Base-by-base conservation (phyloP, 2,113 vertebrate species). In the Otus sunia region DNA sequence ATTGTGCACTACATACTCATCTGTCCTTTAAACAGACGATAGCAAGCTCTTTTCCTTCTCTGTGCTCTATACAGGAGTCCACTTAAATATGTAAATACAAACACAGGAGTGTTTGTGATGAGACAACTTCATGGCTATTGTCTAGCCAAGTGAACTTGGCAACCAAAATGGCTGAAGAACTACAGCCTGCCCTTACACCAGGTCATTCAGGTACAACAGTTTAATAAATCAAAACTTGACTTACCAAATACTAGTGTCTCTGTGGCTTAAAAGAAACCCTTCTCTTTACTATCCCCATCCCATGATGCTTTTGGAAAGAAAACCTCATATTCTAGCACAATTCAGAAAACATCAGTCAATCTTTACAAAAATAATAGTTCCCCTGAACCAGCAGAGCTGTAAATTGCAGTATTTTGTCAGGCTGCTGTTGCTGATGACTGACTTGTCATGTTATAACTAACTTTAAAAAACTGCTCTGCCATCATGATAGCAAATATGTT, bases 381-480 rank as follows among this genome's bases (percentile, higher is more conserved):
- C 17, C 18, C 53, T 79, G 66, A 95, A 88, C 85, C 50, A 87
- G 80, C 11, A 23, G 68, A 81, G 80, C 59, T 93, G 81, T 85
- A 97, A 97, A 93, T 94, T 95, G 78, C 78, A 90, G 82, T 88
- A 60, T 95, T 95, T 96, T 94, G 66, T 90, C 81, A 90, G 78
- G 71, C 62, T 82, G 90, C 60, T 68, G 47, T 55, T 94, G 88
- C 69, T 68, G 81, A 30, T 92, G 81, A 94, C 81, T 85, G 94
- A 49, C 81, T 90, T 78, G 66, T 71, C 4, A 0, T 72, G 56
- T 68, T 94, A 64, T 32, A 88, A 75, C 78, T 56, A 75, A 43
- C 66, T 90, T 90, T 9, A 59, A 86, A 95, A 90, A 94, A 59
- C 74, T 72, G 29, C 43, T 92, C 52, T 92, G 71, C 88, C 66